Percentiles rank a stretch among this genome's conserved stretches.
Evolutionary conservation across 1,140 invertebrate species (phyloP).

Genomic region (Trichomalopsis sarcophagae): DNA sequence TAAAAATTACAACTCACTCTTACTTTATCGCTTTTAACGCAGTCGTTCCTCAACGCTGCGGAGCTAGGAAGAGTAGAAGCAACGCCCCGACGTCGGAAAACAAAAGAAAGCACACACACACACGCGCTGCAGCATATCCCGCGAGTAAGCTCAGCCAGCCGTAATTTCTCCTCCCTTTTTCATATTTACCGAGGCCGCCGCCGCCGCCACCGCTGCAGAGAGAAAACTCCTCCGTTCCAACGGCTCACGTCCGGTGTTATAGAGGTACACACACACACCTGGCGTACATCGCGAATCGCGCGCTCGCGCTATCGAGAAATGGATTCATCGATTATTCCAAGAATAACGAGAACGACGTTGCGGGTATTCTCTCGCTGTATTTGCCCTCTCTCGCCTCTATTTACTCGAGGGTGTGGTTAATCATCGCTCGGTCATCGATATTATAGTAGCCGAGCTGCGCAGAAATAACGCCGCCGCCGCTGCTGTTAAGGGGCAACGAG

Average conservation of each 20-base stretch:
- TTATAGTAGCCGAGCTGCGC: conserved; percentile 5
- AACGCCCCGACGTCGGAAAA: neutral
- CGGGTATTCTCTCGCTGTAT: neutral
- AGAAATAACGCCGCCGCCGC: conserved; percentile 1
- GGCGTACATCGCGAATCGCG: neutral
- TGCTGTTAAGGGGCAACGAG: neutral
- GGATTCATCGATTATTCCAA: conserved; percentile 50
- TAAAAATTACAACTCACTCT: too few relatives aligned
- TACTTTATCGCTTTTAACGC: neutral
- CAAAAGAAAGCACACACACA: neutral
- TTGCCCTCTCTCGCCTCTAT: conserved; percentile 40
- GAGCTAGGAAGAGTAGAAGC: neutral
- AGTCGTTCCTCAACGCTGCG: neutral
- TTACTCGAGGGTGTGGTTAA: conserved; percentile 55
- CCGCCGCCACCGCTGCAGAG: neutral
- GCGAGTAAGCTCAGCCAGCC: neutral
- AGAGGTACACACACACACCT: neutral
- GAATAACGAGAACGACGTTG: conserved; percentile 48
- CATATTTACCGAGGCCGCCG: neutral
- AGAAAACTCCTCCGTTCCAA: neutral
- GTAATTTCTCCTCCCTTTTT: neutral
- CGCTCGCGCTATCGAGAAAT: conserved; percentile 54
- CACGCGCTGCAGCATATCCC: neutral
- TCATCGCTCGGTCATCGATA: conserved; percentile 53
- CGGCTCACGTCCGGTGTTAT: neutral